phyloP scores from a whole-genome alignment of 2,888 invertebrate species.

The Rhagonycha fulva region DNA sequence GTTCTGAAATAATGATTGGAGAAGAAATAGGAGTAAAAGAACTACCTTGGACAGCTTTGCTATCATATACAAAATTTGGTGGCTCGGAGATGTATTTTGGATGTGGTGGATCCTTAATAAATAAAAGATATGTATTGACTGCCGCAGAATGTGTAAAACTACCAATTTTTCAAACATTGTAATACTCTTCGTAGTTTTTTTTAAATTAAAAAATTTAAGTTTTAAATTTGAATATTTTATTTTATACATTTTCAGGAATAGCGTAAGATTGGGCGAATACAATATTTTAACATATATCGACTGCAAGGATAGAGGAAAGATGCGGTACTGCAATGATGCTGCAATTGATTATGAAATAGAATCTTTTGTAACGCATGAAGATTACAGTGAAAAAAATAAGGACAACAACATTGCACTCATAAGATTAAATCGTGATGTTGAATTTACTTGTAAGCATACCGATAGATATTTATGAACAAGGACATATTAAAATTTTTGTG shows the following conservation, averaged over 20 bases:
- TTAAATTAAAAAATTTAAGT: too few species aligned
- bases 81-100: constrained; percentile 36
- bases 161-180: background rate
- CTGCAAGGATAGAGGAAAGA: background rate
- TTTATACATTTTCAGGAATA: background rate
- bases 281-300: background rate
- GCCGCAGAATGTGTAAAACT: constrained; percentile 55
- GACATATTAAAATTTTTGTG: too few species aligned
- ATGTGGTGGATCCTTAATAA: constrained; percentile 61
- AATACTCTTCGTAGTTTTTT: background rate
- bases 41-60: constrained; percentile 57
- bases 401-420: background rate
- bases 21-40: constrained; percentile 52
- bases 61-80: constrained; percentile 49
- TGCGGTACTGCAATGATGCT: background rate
- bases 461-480: too few species aligned
- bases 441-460: too few species aligned
- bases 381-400: background rate
- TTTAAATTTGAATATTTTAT: background rate
- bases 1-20: constrained; percentile 51
- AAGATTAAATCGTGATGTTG: background rate
- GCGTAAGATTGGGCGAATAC: background rate
- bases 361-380: background rate
- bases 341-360: background rate
- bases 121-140: constrained; percentile 58